A percentile compares a stretch with the other conserved stretches of the same genome.
phyloP scores from a whole-genome alignment of 2,113 vertebrate species.

The Sapajus apella region DNA sequence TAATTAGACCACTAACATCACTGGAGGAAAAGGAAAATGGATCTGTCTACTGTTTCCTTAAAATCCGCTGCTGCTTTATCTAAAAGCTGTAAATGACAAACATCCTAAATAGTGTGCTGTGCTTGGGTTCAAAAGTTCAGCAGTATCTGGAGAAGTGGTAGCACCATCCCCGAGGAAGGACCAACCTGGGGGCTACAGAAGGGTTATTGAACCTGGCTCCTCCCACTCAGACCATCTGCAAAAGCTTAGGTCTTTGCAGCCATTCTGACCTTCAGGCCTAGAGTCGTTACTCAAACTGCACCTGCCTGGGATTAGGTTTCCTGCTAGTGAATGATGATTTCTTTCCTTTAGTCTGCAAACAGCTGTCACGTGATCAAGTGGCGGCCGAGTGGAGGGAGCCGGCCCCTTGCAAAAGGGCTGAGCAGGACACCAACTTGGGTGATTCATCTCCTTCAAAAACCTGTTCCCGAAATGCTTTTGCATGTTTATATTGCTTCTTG shows the following conservation, averaged over 20 bases:
- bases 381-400: constrained; percentile 3
- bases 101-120: constrained; percentile 47
- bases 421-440: constrained; percentile 71
- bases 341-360: constrained; percentile 70
- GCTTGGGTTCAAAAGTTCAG: constrained; percentile 71
- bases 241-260: constrained; percentile 55
- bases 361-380: constrained; percentile 79
- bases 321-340: constrained; percentile 79
- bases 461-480: constrained; percentile 71
- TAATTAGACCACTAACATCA: constrained; percentile 78
- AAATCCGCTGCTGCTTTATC: constrained; percentile 65
- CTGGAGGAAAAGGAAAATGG: constrained; percentile 73
- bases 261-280: constrained; percentile 75
- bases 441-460: constrained; percentile 79
- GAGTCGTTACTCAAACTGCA: constrained; percentile 78
- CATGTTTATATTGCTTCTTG: constrained; percentile 67
- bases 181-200: constrained; percentile 58
- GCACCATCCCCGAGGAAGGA: background rate
- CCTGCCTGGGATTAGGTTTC: constrained; percentile 83
- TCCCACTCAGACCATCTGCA: constrained; percentile 65
- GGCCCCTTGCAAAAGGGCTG: constrained; percentile 53
- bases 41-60: constrained; percentile 74
- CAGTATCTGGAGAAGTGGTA: constrained; percentile 43
- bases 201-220: background rate
- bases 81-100: constrained; percentile 60